These are phyloP conservation scores for Pasiphila rectangulata DNA, from an alignment of 2,888 invertebrate species.

Conservation along the genomic window DNA sequence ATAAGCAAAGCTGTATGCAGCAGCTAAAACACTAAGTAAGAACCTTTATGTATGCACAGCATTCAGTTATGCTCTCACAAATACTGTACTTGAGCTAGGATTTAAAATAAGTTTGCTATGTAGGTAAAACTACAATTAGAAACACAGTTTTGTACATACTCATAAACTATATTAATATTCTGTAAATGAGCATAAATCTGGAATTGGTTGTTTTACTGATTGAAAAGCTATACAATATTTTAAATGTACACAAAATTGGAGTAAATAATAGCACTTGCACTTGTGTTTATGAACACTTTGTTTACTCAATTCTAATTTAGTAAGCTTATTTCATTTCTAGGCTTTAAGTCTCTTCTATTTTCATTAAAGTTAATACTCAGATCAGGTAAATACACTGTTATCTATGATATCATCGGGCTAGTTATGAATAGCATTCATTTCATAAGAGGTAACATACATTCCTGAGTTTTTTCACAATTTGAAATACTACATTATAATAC, in stretches of 20 bases:
- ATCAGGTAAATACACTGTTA: slow-evolving; percentile 8
- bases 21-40: too few relatives aligned
- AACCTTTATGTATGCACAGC: too few relatives aligned
- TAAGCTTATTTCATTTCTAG: slow-evolving; percentile 3
- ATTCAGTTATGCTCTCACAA: too few relatives aligned
- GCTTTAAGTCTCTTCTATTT: neutral
- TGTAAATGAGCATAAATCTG: slow-evolving; percentile 59
- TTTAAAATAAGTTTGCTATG: too few relatives aligned
- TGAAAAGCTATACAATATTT: slow-evolving; percentile 31
- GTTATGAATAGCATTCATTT: slow-evolving; percentile 4
- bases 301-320: slow-evolving; percentile 10
- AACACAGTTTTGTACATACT: slow-evolving; percentile 42
- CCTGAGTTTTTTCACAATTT: slow-evolving; percentile 20
- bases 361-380: neutral
- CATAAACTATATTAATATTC: slow-evolving; percentile 54
- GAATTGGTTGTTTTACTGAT: slow-evolving; percentile 45
- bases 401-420: neutral
- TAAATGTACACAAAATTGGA: slow-evolving; percentile 18
- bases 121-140: slow-evolving; percentile 33
- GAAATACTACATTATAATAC: slow-evolving; percentile 30
- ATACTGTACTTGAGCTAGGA: too few relatives aligned
- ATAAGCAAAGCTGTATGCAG: too few relatives aligned
- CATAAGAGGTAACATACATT: slow-evolving; percentile 7
- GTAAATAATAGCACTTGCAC: slow-evolving; percentile 20
- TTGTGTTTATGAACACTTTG: slow-evolving; percentile 7